Base-by-base conservation (phyloP, 92 coral and sea anemone genomes). In the Zoanthus solanderi region DNA sequence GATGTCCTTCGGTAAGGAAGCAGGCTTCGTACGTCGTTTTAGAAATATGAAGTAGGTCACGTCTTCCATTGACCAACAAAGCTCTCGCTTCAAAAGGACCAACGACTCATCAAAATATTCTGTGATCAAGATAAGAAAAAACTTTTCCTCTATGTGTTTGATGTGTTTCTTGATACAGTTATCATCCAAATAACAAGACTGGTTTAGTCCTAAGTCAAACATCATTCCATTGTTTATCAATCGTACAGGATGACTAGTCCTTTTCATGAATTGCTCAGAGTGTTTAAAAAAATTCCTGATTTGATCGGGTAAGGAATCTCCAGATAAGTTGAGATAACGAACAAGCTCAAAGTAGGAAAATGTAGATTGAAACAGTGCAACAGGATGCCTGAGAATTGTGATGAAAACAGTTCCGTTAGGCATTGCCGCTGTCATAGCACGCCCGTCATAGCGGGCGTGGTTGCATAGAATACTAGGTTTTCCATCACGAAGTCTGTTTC, bases 371-470 rank as follows among this genome's bases (percentile, higher is more conserved):
- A 80, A 80, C 5, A 80, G 31, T 15, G 85, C 11, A 7, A 80
- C 74, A 31, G 85, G 85, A 18, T 80, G 42, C 53, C 85, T 65
- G 0, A 80, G 85, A 11, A 80, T 23, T 13, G 74, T 80, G 73
- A 80, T 65, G 58, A 80, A 80, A 34, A 65, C 37, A 12, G 85
- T 80, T 61, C 73, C 74, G 60, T 65, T 61, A 9, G 85, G 75
- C 85, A 80, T 80, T 63, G 75, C 74, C 42, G 74, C 45, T 65
- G 74, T 44, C 85, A 80, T 80, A 47, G 74, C 44, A 17, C 29
- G n/a, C 57, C 85, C 45, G 42, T 80, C 58, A 65, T 80, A 80
- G 75, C 85, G 85, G 75, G 85, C 85, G 85, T 80, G 85, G 75
- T 80, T 80, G 44, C 85, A 80, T 7, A 80, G 56, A 14, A 80